Evolutionary conservation across 2,113 vertebrate species (phyloP).

Genomic region (Pyrgilauda ruficollis): DNA sequence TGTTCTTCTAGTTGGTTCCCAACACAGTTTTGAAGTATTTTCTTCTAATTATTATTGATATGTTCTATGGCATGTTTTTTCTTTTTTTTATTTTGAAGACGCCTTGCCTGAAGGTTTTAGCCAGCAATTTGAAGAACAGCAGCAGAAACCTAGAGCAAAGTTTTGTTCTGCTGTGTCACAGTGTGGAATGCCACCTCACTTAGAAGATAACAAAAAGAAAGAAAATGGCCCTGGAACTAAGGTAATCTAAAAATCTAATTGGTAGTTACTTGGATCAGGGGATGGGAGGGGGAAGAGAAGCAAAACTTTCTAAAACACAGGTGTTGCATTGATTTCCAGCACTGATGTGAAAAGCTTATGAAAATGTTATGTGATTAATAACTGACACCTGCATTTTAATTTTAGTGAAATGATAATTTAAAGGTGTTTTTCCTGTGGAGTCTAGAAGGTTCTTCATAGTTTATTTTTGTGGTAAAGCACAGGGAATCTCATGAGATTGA

Average conservation of each 20-base stretch:
- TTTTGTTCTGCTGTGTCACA: constrained; percentile 75
- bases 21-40: background rate
- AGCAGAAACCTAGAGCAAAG: constrained; percentile 80
- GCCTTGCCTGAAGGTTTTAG: constrained; percentile 94
- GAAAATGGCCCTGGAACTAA: constrained; percentile 62
- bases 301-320: background rate
- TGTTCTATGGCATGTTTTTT: background rate
- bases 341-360: background rate
- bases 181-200: background rate
- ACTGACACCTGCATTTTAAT: background rate
- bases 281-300: background rate
- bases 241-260: constrained; percentile 63
- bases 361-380: background rate
- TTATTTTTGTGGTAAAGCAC: background rate
- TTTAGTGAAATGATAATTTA: background rate
- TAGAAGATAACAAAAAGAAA: constrained; percentile 49
- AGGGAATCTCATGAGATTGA: background rate
- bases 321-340: background rate
- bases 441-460: background rate
- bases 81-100: constrained; percentile 71
- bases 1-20: background rate
- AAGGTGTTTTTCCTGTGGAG: background rate
- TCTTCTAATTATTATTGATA: background rate
- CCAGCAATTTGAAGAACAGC: constrained; percentile 92
- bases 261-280: background rate